Conservation (phyloP, 2,113 vertebrate species). For the Heterotis niloticus region DNA sequence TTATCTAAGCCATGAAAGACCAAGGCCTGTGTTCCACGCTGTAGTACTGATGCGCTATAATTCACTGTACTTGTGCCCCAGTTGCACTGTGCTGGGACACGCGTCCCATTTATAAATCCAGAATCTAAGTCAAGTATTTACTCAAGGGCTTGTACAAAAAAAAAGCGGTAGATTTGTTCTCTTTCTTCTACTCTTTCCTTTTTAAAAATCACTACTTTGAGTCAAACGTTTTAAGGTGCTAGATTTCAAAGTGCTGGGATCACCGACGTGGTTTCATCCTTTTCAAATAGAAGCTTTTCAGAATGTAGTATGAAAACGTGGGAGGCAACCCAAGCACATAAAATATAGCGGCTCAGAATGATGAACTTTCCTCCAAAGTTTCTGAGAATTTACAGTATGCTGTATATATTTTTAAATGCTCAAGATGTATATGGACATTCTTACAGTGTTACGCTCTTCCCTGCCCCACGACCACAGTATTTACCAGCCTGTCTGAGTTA, state of each 20-base stretch:
- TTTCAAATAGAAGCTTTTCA: slow-evolving; percentile 14
- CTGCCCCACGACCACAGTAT: not conserved
- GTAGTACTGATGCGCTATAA: slow-evolving; percentile 25
- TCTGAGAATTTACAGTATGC: slow-evolving; percentile 29
- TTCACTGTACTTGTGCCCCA: slow-evolving; percentile 19
- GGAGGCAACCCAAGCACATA: slow-evolving; percentile 22
- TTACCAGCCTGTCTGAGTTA: slow-evolving; percentile 5
- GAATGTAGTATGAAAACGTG: slow-evolving; percentile 14
- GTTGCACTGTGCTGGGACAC: slow-evolving; percentile 30
- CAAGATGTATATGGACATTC: slow-evolving; percentile 26
- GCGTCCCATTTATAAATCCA: slow-evolving; percentile 20
- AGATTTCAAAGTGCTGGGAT: slow-evolving; percentile 25
- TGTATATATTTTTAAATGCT: slow-evolving; percentile 31
- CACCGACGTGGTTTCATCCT: slow-evolving; percentile 3
- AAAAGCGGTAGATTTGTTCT: slow-evolving; percentile 9
- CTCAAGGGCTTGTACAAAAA: slow-evolving; percentile 18
- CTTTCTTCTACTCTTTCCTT: not conserved
- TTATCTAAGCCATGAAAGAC: slow-evolving; percentile 23
- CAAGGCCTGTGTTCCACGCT: slow-evolving; percentile 23
- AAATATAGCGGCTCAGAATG: slow-evolving; percentile 5
- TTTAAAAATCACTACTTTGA: slow-evolving; percentile 21
- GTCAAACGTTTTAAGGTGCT: slow-evolving; percentile 24
- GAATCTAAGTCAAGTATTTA: slow-evolving; percentile 5
- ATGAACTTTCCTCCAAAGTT: slow-evolving; percentile 28
- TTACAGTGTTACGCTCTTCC: slow-evolving; percentile 19